Evolutionary conservation across 2,113 vertebrate species (phyloP).

Genomic region (Pygoscelis antarcticus): DNA sequence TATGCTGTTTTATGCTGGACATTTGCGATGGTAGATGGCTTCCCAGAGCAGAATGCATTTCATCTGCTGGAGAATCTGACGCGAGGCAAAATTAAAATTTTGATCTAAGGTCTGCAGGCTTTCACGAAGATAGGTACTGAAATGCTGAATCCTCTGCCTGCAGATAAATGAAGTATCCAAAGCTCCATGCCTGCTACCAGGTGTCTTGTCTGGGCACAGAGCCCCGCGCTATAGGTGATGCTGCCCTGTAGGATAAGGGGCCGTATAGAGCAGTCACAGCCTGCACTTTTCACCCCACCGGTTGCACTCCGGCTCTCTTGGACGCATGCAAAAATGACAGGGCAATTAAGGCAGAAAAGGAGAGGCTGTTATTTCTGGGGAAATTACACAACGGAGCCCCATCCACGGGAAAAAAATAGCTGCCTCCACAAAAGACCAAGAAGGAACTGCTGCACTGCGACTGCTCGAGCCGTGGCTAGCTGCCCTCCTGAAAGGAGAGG

Average conservation of each 20-base stretch:
- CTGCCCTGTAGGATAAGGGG: background rate
- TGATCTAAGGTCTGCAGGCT: background rate
- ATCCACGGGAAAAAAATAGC: background rate
- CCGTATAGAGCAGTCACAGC: background rate
- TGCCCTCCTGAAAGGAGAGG: background rate
- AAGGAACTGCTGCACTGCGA: background rate
- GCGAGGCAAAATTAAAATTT: background rate
- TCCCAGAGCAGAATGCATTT: rapidly evolving
- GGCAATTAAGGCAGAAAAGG: background rate
- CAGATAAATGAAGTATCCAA: background rate
- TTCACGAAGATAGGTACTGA: rapidly evolving
- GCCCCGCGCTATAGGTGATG: background rate
- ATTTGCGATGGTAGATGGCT: background rate
- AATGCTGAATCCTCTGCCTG: background rate
- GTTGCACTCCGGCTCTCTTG: background rate
- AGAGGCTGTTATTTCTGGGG: background rate
- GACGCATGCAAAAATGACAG: background rate
- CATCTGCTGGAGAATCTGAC: background rate
- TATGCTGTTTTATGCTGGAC: background rate
- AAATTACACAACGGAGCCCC: background rate
- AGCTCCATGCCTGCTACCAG: background rate
- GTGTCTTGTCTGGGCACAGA: background rate
- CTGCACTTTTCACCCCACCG: background rate
- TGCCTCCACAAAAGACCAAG: background rate
- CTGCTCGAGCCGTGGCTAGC: no score